Conservation (phyloP, 2,888 invertebrate species). For the Andrena bucephala region DNA sequence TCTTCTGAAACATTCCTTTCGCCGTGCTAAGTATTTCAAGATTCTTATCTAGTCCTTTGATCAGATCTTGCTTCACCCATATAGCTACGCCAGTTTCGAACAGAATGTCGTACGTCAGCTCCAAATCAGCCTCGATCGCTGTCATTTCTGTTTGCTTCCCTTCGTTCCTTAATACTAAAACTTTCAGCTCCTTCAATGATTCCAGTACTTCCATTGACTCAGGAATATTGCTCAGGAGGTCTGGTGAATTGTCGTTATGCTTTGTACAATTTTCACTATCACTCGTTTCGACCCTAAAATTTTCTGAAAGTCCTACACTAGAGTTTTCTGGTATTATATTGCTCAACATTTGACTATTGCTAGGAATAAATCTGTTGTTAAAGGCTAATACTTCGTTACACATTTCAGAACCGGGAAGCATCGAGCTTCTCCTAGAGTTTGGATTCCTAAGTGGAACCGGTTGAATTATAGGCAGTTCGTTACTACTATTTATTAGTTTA, state of each 20-base stretch:
- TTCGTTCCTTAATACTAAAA: slow-evolving; percentile 83
- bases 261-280: slow-evolving; percentile 86
- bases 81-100: slow-evolving; percentile 90
- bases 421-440: slow-evolving; percentile 81
- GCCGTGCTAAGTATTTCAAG: slow-evolving; percentile 87
- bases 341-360: slow-evolving; percentile 71
- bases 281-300: slow-evolving; percentile 42
- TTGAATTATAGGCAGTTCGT: slow-evolving; percentile 71
- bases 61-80: slow-evolving; percentile 90
- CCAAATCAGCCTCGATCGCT: slow-evolving; percentile 86
- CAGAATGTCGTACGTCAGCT: slow-evolving; percentile 87
- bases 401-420: slow-evolving; percentile 83
- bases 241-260: slow-evolving; percentile 84
- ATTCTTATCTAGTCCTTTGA: slow-evolving; percentile 89
- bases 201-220: slow-evolving; percentile 86
- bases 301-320: slow-evolving; percentile 49
- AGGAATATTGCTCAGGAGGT: slow-evolving; percentile 86
- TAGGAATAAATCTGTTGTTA: slow-evolving; percentile 76
- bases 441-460: slow-evolving; percentile 80
- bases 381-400: slow-evolving; percentile 81
- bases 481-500: too few relatives aligned
- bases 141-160: slow-evolving; percentile 83
- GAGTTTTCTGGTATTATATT: slow-evolving; percentile 43
- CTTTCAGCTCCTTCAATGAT: slow-evolving; percentile 86
- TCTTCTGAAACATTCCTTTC: slow-evolving; percentile 86